Evolutionary conservation across 2,888 invertebrate genomes (phyloP).

Genomic region (Ptilodon capucinus): DNA sequence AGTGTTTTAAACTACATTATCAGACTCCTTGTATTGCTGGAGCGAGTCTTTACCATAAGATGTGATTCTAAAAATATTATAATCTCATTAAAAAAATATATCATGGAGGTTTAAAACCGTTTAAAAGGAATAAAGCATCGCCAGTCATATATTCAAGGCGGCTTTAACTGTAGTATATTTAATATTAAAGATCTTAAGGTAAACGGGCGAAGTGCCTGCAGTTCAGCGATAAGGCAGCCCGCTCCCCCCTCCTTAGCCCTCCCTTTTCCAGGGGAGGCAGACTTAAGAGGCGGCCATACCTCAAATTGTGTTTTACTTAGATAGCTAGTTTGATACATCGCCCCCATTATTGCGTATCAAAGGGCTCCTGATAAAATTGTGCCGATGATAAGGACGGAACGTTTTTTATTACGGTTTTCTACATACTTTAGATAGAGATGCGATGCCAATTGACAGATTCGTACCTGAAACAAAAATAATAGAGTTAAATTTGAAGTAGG

Average conservation of each 20-base stretch:
- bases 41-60: no score
- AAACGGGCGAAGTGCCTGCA: constrained; percentile 79
- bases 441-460: constrained; percentile 30
- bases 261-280: constrained; percentile 62
- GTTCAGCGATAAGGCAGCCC: constrained; percentile 77
- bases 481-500: constrained; percentile 3
- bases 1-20: no score
- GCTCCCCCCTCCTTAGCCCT: constrained; percentile 45
- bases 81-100: no score
- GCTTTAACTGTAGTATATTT: constrained; percentile 78
- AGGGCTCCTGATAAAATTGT: constrained; percentile 68
- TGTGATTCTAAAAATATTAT: no score
- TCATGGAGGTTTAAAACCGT: background rate
- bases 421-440: constrained; percentile 41
- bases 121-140: constrained; percentile 56
- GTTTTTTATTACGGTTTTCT: constrained; percentile 45
- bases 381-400: constrained; percentile 47
- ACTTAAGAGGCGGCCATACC: constrained; percentile 78
- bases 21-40: no score
- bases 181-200: constrained; percentile 83
- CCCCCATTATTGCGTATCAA: constrained; percentile 79
- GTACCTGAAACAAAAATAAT: constrained; percentile 53
- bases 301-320: constrained; percentile 81
- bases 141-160: constrained; percentile 57
- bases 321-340: constrained; percentile 81